These are phyloP conservation scores for Macaria liturata DNA, from an alignment of 2,888 invertebrate genomes.

Conservation along the genomic window DNA sequence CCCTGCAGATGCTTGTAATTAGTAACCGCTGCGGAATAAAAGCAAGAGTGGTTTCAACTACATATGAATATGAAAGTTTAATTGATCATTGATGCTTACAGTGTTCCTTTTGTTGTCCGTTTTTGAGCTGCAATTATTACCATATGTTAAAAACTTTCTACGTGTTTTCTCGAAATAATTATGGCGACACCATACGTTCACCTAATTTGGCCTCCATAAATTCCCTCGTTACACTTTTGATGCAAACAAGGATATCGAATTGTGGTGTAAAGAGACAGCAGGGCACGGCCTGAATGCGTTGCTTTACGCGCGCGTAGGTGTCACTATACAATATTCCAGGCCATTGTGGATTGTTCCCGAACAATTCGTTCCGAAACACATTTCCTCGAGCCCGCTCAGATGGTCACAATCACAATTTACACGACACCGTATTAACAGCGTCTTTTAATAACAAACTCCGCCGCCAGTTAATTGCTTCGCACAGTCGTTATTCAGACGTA, in stretches of 20 bases:
- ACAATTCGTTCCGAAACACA: conserved; percentile 48
- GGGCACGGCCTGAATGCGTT: conserved; percentile 39
- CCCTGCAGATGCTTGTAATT: conserved; percentile 37
- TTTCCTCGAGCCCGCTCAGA: conserved; percentile 34
- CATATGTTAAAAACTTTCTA: too few relatives aligned
- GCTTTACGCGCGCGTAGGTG: conserved; percentile 49
- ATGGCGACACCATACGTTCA: too few relatives aligned
- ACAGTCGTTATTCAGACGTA: conserved; percentile 46
- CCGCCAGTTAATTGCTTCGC: conserved; percentile 46
- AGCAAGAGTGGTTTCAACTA: conserved; percentile 30
- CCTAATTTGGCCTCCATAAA: conserved; percentile 23
- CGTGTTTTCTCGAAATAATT: too few relatives aligned
- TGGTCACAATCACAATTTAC: conserved; percentile 31
- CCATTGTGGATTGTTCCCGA: conserved; percentile 53
- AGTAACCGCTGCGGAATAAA: conserved; percentile 33
- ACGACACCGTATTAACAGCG: conserved; percentile 25
- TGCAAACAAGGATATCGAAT: conserved; percentile 53
- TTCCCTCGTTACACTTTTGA: conserved; percentile 51
- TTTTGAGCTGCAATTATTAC: too few relatives aligned
- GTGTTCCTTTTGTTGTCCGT: conserved; percentile 6
- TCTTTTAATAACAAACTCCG: conserved; percentile 32
- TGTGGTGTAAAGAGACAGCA: conserved; percentile 41
- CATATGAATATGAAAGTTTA: conserved; percentile 16
- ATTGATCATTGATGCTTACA: conserved; percentile 25
- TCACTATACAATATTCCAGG: conserved; percentile 51